Evolutionary conservation across 2,797 vertebrate species (phyloP).

Genomic region (Gouania willdenowi): DNA sequence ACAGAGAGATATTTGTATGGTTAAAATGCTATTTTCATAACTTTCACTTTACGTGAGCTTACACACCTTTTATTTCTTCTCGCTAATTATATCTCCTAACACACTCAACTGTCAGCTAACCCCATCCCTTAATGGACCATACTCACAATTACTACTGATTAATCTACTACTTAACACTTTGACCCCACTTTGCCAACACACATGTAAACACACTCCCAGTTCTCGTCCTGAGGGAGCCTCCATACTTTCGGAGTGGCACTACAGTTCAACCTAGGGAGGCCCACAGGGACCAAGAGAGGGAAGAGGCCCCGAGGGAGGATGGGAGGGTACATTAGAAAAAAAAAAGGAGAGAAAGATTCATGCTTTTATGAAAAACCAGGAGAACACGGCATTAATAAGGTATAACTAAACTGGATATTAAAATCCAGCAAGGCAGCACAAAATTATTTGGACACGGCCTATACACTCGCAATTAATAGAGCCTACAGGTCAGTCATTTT

Average conservation of each 20-base stretch:
- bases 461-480: too few species aligned
- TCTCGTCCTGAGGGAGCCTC: conserved; percentile 47
- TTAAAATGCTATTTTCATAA: conserved; percentile 55
- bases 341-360: conserved; percentile 10
- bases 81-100: conserved; percentile 11
- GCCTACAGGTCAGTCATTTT: too few species aligned
- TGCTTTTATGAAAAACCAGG: too few species aligned
- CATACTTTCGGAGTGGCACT: conserved; percentile 52
- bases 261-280: conserved; percentile 32
- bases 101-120: conserved; percentile 41
- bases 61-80: background rate
- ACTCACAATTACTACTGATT: conserved; percentile 68
- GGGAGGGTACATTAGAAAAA: conserved; percentile 18
- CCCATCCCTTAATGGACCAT: conserved; percentile 59
- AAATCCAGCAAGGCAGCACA: too few species aligned
- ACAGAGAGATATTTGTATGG: conserved; percentile 26
- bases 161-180: conserved; percentile 66
- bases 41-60: conserved; percentile 62
- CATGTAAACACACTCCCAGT: conserved; percentile 25
- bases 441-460: too few species aligned
- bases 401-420: too few species aligned
- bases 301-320: conserved; percentile 32
- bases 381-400: too few species aligned
- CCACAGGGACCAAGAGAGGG: conserved; percentile 10
- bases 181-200: conserved; percentile 50